phyloP scores from a whole-genome alignment of 2,113 vertebrate genomes.

The Carlito syrichta region DNA sequence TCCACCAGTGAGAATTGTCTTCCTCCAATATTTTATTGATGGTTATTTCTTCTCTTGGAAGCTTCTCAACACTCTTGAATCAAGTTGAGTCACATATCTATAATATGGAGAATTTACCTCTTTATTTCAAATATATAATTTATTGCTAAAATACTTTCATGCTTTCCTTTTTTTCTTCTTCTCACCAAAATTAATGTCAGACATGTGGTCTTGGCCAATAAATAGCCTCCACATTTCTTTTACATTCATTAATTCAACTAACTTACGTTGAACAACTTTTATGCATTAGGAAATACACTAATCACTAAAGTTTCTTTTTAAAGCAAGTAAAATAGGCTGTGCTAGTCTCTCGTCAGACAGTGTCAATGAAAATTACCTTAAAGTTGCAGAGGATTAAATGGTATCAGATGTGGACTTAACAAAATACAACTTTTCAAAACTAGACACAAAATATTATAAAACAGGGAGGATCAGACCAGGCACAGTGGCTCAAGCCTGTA shows the following conservation, averaged over 20 bases:
- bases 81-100: not conserved
- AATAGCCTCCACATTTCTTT: not conserved
- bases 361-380: not conserved
- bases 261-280: not conserved
- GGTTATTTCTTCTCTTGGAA: not conserved
- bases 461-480: too few relatives aligned
- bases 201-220: not conserved
- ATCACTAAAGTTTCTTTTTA: not conserved
- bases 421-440: not conserved
- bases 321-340: not conserved
- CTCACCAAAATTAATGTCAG: not conserved
- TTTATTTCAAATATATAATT: not conserved
- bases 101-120: not conserved
- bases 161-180: not conserved
- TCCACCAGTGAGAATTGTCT: not conserved
- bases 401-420: not conserved
- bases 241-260: not conserved
- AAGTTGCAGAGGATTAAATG: not conserved
- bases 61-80: not conserved
- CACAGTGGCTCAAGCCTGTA: too few relatives aligned
- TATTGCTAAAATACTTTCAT: not conserved
- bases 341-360: not conserved
- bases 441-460: not conserved
- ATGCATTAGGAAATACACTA: not conserved
- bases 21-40: not conserved